A percentile compares a stretch with the other conserved stretches of the same genome.
Conservation (phyloP, 1,140 invertebrate species). For the Apis florea region DNA sequence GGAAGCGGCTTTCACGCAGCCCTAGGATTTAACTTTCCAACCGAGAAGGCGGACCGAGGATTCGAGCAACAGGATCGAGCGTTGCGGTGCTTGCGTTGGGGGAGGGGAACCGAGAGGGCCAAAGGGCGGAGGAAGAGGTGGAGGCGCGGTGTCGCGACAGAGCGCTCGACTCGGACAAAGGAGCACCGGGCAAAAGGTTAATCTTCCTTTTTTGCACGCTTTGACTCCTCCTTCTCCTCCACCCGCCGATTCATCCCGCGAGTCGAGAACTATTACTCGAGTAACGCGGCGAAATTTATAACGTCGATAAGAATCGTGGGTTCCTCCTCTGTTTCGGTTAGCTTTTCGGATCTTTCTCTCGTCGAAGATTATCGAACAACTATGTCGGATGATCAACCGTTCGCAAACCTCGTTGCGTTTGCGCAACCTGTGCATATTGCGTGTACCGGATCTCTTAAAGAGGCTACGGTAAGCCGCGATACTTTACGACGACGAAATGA, state of each 20-base stretch:
- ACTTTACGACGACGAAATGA: conserved; percentile 14
- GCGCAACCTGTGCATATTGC: conserved; percentile 14
- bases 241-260: background rate
- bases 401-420: background rate
- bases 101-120: conserved; percentile 46
- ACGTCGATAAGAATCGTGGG: too few species aligned
- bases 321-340: too few species aligned
- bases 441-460: conserved; percentile 7
- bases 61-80: conserved; percentile 9
- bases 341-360: too few species aligned
- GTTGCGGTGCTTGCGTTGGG: background rate
- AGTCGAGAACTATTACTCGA: background rate
- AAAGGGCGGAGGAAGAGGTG: conserved; percentile 41
- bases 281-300: too few species aligned
- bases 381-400: too few species aligned
- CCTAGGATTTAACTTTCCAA: conserved; percentile 69
- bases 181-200: conserved; percentile 77
- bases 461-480: background rate
- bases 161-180: conserved; percentile 77
- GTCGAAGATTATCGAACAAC: too few species aligned
- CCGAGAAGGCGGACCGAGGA: background rate
- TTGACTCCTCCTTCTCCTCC: conserved; percentile 63
- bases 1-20: conserved; percentile 54
- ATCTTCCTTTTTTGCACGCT: conserved; percentile 74
- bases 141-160: conserved; percentile 73